phyloP scores from a whole-genome alignment of 2,797 vertebrate species.

The Labeo calbasu region DNA sequence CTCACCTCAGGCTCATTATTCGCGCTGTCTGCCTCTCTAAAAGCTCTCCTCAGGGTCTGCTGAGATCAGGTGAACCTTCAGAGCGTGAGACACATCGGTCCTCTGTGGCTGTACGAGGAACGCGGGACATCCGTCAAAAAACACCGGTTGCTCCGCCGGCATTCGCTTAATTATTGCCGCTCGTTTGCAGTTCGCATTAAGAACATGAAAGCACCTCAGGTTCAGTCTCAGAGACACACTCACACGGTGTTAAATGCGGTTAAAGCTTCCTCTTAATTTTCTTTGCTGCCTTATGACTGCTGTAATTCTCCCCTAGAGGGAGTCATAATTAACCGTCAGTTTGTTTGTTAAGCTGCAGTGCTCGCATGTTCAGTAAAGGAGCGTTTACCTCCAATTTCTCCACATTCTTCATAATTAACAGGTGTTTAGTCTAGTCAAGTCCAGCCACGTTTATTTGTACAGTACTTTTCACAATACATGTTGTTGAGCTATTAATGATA shows the following conservation, averaged over 20 bases:
- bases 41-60: constrained; percentile 7
- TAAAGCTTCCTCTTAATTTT: background rate
- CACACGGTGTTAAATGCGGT: background rate
- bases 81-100: background rate
- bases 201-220: background rate
- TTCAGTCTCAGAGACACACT: background rate
- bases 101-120: background rate
- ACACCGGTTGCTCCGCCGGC: background rate
- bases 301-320: background rate
- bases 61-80: background rate
- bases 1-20: constrained; percentile 26
- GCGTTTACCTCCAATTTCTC: background rate
- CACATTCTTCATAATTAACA: background rate
- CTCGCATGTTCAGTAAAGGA: background rate
- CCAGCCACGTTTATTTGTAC: background rate
- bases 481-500: background rate
- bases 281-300: background rate
- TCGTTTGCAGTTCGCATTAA: background rate
- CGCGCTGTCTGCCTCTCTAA: background rate
- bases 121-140: background rate
- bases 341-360: background rate
- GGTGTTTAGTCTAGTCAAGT: background rate
- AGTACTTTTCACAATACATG: no score
- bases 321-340: constrained; percentile 2
- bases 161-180: background rate